A percentile compares a stretch with the other conserved stretches of the same genome.
Conservation (phyloP, 1,140 invertebrate species). For the Caenorhabditis tropicalis region DNA sequence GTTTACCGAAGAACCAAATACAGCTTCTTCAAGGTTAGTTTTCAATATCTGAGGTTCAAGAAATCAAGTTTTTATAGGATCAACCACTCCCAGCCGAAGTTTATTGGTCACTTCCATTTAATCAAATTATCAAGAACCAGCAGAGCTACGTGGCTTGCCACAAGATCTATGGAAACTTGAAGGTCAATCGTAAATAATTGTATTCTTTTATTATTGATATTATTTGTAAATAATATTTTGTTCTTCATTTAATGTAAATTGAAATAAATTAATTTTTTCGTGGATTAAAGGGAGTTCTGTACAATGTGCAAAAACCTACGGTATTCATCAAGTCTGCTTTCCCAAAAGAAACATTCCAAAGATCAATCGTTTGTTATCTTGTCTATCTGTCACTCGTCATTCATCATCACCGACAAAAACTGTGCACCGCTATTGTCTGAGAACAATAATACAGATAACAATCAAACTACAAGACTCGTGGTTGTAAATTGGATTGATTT, state of each 20-base stretch:
- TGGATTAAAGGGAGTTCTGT: too few relatives aligned
- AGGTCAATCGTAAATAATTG: slow-evolving; percentile 57
- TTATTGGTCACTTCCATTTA: slow-evolving; percentile 67
- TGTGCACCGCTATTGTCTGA: too few relatives aligned
- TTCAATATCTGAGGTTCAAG: slow-evolving; percentile 56
- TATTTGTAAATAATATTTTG: slow-evolving; percentile 17
- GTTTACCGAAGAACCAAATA: slow-evolving; percentile 69
- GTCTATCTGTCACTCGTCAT: too few relatives aligned
- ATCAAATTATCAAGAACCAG: slow-evolving; percentile 67
- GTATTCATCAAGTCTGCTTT: too few relatives aligned
- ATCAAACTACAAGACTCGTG: too few relatives aligned
- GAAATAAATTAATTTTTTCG: neutral
- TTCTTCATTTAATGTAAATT: neutral
- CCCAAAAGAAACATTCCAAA: too few relatives aligned
- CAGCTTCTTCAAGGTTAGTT: slow-evolving; percentile 64
- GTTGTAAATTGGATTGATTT: too few relatives aligned
- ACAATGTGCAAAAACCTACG: too few relatives aligned
- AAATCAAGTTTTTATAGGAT: slow-evolving; percentile 52
- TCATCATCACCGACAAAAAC: too few relatives aligned
- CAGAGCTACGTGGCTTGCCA: slow-evolving; percentile 67
- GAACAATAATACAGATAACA: too few relatives aligned
- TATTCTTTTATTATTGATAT: neutral
- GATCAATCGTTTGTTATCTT: too few relatives aligned
- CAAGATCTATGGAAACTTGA: slow-evolving; percentile 71
- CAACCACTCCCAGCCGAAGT: slow-evolving; percentile 59